Conservation (phyloP, 2,888 invertebrate species). For the Trichogramma evanescens region DNA sequence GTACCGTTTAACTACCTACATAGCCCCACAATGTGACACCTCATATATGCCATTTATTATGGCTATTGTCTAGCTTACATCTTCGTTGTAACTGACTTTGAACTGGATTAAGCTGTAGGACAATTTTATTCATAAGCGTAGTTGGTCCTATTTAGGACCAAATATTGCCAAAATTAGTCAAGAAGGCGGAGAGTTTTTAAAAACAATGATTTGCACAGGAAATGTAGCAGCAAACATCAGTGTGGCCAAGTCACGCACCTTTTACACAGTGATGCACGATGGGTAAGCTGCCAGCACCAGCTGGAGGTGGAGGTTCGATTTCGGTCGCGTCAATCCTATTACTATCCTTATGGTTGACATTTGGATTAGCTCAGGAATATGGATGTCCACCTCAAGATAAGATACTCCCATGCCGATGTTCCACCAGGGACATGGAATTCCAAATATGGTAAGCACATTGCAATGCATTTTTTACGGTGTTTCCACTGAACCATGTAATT, state of each 20-base stretch:
- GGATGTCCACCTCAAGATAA: conserved; percentile 69
- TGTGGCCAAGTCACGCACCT: not conserved
- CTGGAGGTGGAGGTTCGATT: conserved; percentile 31
- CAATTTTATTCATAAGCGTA: too few relatives aligned
- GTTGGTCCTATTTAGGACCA: too few relatives aligned
- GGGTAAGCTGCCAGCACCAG: conserved; percentile 40
- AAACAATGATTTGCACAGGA: not conserved
- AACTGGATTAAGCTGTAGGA: too few relatives aligned
- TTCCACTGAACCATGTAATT: not conserved
- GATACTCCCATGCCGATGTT: conserved; percentile 77
- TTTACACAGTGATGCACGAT: conserved; percentile 37
- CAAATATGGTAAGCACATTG: conserved; percentile 68
- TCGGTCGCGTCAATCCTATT: conserved; percentile 15
- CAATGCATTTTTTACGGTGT: not conserved
- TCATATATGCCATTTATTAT: too few relatives aligned
- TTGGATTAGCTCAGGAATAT: conserved; percentile 32
- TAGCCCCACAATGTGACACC: too few relatives aligned
- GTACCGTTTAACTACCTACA: too few relatives aligned
- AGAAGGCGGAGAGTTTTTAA: too few relatives aligned
- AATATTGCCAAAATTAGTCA: too few relatives aligned
- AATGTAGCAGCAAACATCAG: conserved; percentile 11
- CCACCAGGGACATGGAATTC: conserved; percentile 67
- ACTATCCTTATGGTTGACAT: conserved; percentile 14
- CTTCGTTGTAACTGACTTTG: too few relatives aligned
- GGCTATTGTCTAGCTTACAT: too few relatives aligned